Conservation (phyloP, 2,113 vertebrate genomes). For the Catharus minimus region DNA sequence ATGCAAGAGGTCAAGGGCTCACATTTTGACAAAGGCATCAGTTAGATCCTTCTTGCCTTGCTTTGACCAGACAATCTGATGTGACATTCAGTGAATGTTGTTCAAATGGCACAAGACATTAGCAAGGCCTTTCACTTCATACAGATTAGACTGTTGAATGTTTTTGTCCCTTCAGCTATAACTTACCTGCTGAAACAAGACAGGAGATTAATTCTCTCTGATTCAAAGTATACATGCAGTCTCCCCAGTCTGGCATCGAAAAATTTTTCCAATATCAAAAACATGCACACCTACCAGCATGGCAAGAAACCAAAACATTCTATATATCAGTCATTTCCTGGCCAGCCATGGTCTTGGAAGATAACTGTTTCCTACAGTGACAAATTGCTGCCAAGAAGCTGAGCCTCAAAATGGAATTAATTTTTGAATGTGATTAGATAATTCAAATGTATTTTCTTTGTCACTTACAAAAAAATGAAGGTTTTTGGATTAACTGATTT, state of each 20-base stretch:
- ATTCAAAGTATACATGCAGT: background rate
- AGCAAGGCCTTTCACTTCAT: conserved; percentile 11
- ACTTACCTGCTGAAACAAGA: conserved; percentile 39
- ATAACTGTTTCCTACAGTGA: background rate
- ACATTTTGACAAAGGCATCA: background rate
- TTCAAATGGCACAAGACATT: background rate
- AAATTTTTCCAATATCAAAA: background rate
- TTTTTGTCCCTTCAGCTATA: background rate
- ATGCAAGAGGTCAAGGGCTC: background rate
- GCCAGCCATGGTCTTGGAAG: conserved; percentile 6
- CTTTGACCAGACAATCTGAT: background rate
- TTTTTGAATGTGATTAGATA: background rate
- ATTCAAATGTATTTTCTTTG: background rate
- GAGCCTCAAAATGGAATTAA: background rate
- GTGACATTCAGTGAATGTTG: background rate
- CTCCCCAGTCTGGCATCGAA: background rate
- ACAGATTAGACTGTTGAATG: background rate
- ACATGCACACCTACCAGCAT: background rate
- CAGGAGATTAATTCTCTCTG: background rate
- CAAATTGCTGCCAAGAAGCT: background rate
- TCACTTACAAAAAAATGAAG: background rate
- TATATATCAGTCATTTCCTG: background rate
- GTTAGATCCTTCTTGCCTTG: background rate
- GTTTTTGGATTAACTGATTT: background rate
- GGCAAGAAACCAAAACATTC: background rate